phyloP scores from a whole-genome alignment of 2,113 vertebrate genomes.

The Rhipidura dahli region DNA sequence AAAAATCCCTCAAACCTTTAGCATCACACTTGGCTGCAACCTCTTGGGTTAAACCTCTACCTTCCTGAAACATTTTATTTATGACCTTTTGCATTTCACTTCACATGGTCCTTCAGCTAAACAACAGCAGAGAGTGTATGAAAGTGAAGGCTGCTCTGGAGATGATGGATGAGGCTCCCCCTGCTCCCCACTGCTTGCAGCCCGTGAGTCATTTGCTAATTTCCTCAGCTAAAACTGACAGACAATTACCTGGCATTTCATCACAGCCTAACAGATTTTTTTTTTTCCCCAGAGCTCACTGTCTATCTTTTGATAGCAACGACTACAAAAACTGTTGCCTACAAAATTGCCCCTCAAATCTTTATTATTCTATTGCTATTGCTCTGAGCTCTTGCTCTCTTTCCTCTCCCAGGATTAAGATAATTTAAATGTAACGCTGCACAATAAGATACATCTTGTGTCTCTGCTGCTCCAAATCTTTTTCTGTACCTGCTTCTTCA shows the following conservation, averaged over 20 bases:
- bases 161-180: constrained; percentile 20
- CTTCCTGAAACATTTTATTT: neutral
- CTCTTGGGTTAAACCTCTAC: neutral
- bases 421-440: neutral
- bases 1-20: neutral
- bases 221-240: constrained; percentile 40
- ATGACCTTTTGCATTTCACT: constrained; percentile 18
- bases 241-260: constrained; percentile 1
- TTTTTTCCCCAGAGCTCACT: neutral
- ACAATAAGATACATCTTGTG: accelerated
- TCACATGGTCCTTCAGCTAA: neutral
- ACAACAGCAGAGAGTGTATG: neutral
- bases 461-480: neutral
- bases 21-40: neutral
- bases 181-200: neutral
- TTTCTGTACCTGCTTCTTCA: neutral
- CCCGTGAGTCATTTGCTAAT: constrained; percentile 3
- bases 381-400: neutral
- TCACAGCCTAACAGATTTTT: neutral
- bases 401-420: neutral
- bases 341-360: neutral
- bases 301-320: neutral
- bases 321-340: neutral
- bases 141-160: neutral
- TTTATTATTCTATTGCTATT: constrained; percentile 6